Conservation (phyloP, 2,888 invertebrate species). For the Eupithecia insigniata region DNA sequence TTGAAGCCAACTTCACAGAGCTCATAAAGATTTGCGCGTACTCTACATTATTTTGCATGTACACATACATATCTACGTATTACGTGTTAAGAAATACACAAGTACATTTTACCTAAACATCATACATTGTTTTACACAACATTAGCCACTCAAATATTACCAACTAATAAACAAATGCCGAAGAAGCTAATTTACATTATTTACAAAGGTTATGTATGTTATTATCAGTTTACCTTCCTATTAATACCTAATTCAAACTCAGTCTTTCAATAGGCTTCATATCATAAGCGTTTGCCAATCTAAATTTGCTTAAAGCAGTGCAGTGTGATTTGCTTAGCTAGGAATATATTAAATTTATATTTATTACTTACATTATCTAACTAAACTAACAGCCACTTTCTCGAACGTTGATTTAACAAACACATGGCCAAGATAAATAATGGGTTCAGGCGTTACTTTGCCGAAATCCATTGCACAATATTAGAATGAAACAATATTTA, state of each 20-base stretch:
- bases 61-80: not conserved
- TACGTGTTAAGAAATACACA: not conserved
- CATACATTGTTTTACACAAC: not conserved
- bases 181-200: not conserved
- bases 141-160: not conserved
- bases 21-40: no score
- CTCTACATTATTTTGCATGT: not conserved
- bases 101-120: not conserved
- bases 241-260: not conserved
- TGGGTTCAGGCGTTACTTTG: no score
- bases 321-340: conserved; percentile 35
- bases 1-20: no score
- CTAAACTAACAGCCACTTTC: not conserved
- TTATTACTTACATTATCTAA: not conserved
- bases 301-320: conserved; percentile 53
- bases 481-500: no score
- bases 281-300: conserved; percentile 41
- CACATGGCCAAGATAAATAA: no score
- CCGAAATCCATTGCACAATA: no score
- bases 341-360: not conserved
- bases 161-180: not conserved
- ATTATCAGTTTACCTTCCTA: not conserved
- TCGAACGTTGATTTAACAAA: not conserved
- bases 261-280: not conserved
- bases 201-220: not conserved